A percentile compares a stretch with the other conserved stretches of the same genome.
Evolutionary conservation across 1,140 invertebrate genomes (phyloP).

Genomic region (Scaptomyza hsui): DNA sequence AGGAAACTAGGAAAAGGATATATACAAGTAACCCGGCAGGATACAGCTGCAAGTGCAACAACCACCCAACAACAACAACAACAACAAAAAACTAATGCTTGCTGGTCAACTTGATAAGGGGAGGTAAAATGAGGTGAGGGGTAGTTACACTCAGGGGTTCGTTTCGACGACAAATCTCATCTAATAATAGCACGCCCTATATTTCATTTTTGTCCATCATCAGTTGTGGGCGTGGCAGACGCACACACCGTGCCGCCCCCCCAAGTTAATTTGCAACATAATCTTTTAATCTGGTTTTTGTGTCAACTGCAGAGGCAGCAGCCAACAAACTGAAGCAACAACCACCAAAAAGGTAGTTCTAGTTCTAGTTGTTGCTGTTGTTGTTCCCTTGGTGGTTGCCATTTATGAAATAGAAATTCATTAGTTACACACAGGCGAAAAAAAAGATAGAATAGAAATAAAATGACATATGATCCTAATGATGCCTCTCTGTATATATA

Average conservation of each 20-base stretch:
- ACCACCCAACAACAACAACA: no score
- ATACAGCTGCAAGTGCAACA: slow-evolving; percentile 73
- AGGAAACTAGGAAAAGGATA: no score
- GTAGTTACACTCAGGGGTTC: no score
- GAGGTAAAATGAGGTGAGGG: background rate
- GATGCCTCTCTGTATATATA: slow-evolving; percentile 31
- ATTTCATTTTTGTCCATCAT: background rate
- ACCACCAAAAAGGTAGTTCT: slow-evolving; percentile 30
- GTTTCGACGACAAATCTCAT: slow-evolving; percentile 10
- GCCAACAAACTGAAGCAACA: no score
- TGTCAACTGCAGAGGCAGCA: slow-evolving; percentile 75
- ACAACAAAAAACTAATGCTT: background rate
- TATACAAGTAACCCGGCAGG: no score
- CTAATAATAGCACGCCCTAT: slow-evolving; percentile 10
- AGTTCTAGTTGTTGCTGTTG: background rate
- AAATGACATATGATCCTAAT: slow-evolving; percentile 74
- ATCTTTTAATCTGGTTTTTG: slow-evolving; percentile 81
- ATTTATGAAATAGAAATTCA: slow-evolving; percentile 73
- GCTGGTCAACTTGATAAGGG: background rate
- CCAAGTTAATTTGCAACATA: slow-evolving; percentile 79
- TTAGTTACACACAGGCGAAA: slow-evolving; percentile 50
- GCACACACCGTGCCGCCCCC: slow-evolving; percentile 53
- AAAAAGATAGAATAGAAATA: slow-evolving; percentile 2
- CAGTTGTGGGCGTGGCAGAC: slow-evolving; percentile 32
- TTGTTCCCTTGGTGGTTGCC: slow-evolving; percentile 37